Base-by-base conservation (phyloP, 2,797 vertebrate genomes). In the Alcedo atthis region DNA sequence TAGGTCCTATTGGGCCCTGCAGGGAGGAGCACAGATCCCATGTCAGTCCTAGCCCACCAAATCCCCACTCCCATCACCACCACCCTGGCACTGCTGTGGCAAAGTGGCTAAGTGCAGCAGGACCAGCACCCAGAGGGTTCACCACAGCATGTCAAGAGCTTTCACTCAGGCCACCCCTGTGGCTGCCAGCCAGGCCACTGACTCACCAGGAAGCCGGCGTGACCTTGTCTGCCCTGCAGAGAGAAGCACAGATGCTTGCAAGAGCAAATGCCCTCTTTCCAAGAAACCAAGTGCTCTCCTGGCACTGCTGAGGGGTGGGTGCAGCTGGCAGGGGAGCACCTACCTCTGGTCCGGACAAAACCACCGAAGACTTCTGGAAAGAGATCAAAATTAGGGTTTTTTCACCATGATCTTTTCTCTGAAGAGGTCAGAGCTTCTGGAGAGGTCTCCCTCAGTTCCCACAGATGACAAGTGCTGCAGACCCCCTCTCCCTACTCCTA, bases 1-100 rank as follows among this genome's bases (percentile, higher is more conserved):
- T 99, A 0, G 98, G 98, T 96, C 99, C 99, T 4, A 97, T 96
- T 0, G 98, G 98, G 71, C 99, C 99, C 99, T 99, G 77, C 9
- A 73, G 53, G 37, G 18, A 81, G 67, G n/a, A 95, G 11, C 24
- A 81, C 21, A 68, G 84, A 91, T n/a, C 25, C 48, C 3, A 1
- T 0, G 0, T 94, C 61, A 90, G 64, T 32, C 46, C 58, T 1
- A 5, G 33, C 6, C 20, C 43, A 45, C 28, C 40, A 26, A 61
- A 9, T 4, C 6, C 15, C 33, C 6, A 3, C 12, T 32, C n/a
- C 19, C 48, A 33, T 20, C 61, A 55, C n/a, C 28, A 85, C n/a
- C 35, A 15, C 17, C 24, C 43, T 8, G 8, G 25, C 25, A 63
- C 19, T 5, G 1, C 61, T 28, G 46, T 2, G 3, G 45, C 54